Conservation (phyloP, 2,888 invertebrate species). For the Limnephilus rhombicus region DNA sequence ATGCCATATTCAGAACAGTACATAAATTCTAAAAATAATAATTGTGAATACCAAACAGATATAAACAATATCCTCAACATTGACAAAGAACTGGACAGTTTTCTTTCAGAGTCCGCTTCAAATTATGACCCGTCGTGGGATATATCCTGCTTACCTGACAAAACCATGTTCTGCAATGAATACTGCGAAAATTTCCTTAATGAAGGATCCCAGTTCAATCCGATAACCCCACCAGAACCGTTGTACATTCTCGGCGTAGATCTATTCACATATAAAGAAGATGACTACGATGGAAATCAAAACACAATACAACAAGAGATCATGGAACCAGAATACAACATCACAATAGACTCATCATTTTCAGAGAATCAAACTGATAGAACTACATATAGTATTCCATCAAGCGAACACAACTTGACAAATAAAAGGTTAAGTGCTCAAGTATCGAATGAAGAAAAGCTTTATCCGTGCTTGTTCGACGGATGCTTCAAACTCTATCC, state of each 20-base stretch:
- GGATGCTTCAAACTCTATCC: constrained; percentile 90
- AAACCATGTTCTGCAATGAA: constrained; percentile 78
- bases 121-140: constrained; percentile 67
- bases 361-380: background rate
- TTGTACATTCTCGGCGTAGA: constrained; percentile 62
- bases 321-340: constrained; percentile 24
- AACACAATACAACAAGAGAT: background rate
- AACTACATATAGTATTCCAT: constrained; percentile 35
- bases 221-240: constrained; percentile 55
- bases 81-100: constrained; percentile 61
- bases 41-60: constrained; percentile 24
- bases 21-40: constrained; percentile 13
- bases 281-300: background rate
- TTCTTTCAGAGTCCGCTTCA: constrained; percentile 54
- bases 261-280: constrained; percentile 62
- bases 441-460: constrained; percentile 74
- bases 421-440: constrained; percentile 7
- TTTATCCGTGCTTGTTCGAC: constrained; percentile 83
- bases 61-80: constrained; percentile 56
- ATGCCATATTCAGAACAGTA: constrained; percentile 33
- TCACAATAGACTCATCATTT: constrained; percentile 55
- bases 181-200: constrained; percentile 72
- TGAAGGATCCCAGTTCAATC: constrained; percentile 69
- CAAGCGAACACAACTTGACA: constrained; percentile 21
- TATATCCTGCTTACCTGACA: constrained; percentile 74